Base-by-base conservation (phyloP, 2,888 invertebrate genomes). In the Gymnocheta viridis region DNA sequence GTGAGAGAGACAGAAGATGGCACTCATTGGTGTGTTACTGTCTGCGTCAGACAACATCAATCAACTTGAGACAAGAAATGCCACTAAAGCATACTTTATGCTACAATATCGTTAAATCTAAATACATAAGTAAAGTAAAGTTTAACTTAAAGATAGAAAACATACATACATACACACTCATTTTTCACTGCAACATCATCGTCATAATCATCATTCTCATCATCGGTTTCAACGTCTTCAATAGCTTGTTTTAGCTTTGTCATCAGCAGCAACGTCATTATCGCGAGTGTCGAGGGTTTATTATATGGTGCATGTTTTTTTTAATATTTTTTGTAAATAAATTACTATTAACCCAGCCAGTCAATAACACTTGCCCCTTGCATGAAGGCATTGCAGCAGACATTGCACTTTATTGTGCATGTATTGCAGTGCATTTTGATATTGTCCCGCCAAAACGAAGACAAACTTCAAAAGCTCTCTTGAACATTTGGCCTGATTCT, bases 61-160 rank as follows among this genome's bases (percentile, higher is more conserved):
- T 90, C 89, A 90, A 90, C 89, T 88, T 87, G 88, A 88, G 89
- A 88, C 87, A 86, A 85, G 85, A 85, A 86, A 83, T 86, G 81
- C 86, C 86, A 86, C 89, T 88, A 83, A 87, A 87, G 86, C 85
- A 79, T 76, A 78, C 79, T 85, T 85, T 54, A 58, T 56, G 58
- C 60, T 72, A 47, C 79, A 74, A 79, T 73, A 72, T 70, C 80
- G 64, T 81, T 54, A 74, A 74, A 69, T 62, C 69, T 38, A 62
- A 69, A 62, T n/a, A n/a, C n/a, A n/a, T 62, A 41, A 64, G 17
- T 19, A 78, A 78, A 78, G 17, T 24, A 70, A 79, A 79, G 35
- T 79, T 79, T 38, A 64, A 70, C 56, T 79, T 78, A 10, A 70
- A 64, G 14, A 70, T 38, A 17, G 38, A 54, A 67, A 44, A 41